Evolutionary conservation across 2,113 vertebrate species (phyloP), one percentile per base, ranked within the genome.

Genomic region (Phocoena phocoena): DNA sequence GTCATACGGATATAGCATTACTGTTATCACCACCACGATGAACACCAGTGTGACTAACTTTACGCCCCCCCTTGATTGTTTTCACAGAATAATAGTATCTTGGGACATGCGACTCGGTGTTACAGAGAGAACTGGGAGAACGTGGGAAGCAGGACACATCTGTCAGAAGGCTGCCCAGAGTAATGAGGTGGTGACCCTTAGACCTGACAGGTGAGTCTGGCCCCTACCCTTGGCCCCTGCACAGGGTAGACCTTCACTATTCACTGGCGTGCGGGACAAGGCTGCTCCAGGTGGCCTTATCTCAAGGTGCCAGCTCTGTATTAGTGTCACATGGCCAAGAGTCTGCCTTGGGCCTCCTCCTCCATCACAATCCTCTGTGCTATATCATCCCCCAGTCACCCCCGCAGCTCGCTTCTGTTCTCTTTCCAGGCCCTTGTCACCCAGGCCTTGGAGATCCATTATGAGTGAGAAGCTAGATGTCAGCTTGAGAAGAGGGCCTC

Each of bases 1-100:
- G 58, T 6, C 33, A 3, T 6, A 21, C 0, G 38, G 71, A 31
- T 6, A 5, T 0, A 28, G 62, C 10, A 1, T 7, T 12, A 1
- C 3, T 6, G 20, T 53, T 12, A 15, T 12, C 36, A 26, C 18
- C 70, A 2, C 84, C 33, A 0, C 1, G 41, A 76, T 1, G 44
- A 81, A 38, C 13, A 50, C 50, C 8, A 8, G 0, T 5, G 41
- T 50, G 68, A 85, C 38, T 71, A 58, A 21, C 58, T 36, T 70
- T 60, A 26, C 6, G 20, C 21, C 31, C 23, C 3, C 65, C 36
- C 55, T 44, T 18, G n/a, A 3, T 26, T 55, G 20, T 88, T 93
- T 89, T 77, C 60, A 6, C 88, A 90, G 79, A 73, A 6, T 17
- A n/a, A n/a, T 84, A 33, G 17, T 36, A 55, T 44, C 21, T 73